Base-by-base conservation (phyloP, 2,888 invertebrate species). In the Temnothorax ravouxi region DNA sequence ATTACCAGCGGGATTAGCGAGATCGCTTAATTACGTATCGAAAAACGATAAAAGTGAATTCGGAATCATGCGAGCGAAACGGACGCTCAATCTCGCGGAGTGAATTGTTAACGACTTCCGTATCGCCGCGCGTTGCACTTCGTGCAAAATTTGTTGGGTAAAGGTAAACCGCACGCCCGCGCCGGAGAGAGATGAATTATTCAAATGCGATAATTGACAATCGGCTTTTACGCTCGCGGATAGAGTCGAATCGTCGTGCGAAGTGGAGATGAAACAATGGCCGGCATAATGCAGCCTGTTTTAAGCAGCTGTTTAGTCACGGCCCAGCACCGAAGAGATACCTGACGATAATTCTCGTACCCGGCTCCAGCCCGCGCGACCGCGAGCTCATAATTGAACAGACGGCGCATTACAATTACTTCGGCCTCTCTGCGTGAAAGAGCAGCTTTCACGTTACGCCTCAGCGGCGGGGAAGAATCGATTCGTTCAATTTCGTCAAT, bases 221-320 rank as follows among this genome's bases (percentile, higher is more conserved):
- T 75, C 44, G 34, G 50, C 41, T 41, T 62, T 75, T 54, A 25
- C 64, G 41, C 76, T 52, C 59, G 72, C 47, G 59, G 25, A 54
- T 54, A 13, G 9, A 76, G 44, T 61, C 34, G 61, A 38, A 44
- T 41, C 59, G 56, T n/a, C n/a, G 41, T 25, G 71, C 64, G 13
- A 54, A 13, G 13, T 62, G 47, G 21, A 52, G 21, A 44, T 47
- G 29, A 29, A 67, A 83, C 29, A 75, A 69, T 80, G 21, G 34
- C 38, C 44, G 44, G 84, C 50, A 76, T 66, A 79, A 85, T 41
- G 59, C 8, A 3, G 44, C n/a, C 64, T 52, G 54, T 59, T 59
- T 81, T 41, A 83, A 88, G 87, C 79, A 77, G 81, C 88, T 91
- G 86, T 85, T 89, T 88, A 86, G 88, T 90, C 85, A 89, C 84